phyloP scores from a whole-genome alignment of 1,140 invertebrate species.

The Bicyclus anynana region DNA sequence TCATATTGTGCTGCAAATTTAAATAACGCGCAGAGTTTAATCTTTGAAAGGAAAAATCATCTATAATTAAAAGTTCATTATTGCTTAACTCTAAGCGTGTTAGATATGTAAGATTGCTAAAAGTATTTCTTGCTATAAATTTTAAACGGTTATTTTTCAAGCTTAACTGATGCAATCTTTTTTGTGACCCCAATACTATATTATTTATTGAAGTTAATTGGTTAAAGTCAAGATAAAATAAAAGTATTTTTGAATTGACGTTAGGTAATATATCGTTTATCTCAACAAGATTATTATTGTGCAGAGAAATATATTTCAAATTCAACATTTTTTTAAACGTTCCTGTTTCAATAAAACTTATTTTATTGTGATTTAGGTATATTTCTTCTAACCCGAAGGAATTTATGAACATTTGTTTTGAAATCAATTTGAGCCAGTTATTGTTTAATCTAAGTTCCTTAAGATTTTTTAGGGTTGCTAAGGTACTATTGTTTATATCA shows the following conservation, averaged over 20 bases:
- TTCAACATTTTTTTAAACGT: conserved; percentile 50
- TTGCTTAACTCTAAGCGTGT: conserved; percentile 51
- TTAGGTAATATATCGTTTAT: conserved; percentile 59
- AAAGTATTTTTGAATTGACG: conserved; percentile 48
- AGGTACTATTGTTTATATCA: conserved; percentile 58
- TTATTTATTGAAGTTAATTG: conserved; percentile 48
- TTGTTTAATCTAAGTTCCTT: conserved; percentile 58
- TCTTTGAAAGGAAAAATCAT: conserved; percentile 65
- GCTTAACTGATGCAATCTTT: conserved; percentile 49
- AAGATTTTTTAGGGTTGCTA: conserved; percentile 46
- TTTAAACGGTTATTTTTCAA: conserved; percentile 60
- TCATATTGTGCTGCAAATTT: conserved; percentile 69
- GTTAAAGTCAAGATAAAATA: conserved; percentile 56
- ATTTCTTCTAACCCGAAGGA: conserved; percentile 53
- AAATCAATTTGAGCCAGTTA: conserved; percentile 57
- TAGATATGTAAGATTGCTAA: conserved; percentile 55
- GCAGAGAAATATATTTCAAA: conserved; percentile 57
- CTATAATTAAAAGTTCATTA: conserved; percentile 62
- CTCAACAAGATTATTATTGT: conserved; percentile 58
- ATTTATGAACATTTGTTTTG: conserved; percentile 52
- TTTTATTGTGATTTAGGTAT: conserved; percentile 64
- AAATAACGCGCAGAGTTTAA: conserved; percentile 52
- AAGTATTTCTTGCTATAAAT: conserved; percentile 57
- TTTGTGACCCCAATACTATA: conserved; percentile 50
- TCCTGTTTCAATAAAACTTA: conserved; percentile 56